Evolutionary conservation across 30 jellyfish, hydroid and myxozoan species (phyloP).

Genomic region (Aurelia sp.): DNA sequence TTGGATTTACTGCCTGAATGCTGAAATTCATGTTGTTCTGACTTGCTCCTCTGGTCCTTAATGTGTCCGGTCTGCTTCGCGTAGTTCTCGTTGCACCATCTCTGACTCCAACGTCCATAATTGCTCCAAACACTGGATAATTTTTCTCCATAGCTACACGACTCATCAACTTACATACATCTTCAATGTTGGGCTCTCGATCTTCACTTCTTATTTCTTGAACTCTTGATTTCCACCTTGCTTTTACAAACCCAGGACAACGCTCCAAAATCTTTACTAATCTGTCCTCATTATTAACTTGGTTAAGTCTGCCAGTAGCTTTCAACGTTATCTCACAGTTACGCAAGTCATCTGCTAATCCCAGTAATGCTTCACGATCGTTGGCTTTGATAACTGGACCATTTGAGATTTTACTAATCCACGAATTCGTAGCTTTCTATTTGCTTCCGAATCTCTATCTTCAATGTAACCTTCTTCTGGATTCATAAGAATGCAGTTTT

Average conservation of each 20-base stretch:
- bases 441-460: slow-evolving; percentile 61
- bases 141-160: slow-evolving; percentile 6
- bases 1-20: neutral
- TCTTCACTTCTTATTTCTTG: slow-evolving; percentile 21
- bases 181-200: slow-evolving; percentile 35
- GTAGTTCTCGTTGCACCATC: too few relatives aligned
- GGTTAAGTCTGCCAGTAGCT: slow-evolving; percentile 37
- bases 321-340: slow-evolving; percentile 21
- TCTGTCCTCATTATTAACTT: slow-evolving; percentile 28
- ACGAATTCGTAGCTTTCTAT: neutral
- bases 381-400: slow-evolving; percentile 14
- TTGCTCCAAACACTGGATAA: slow-evolving; percentile 11
- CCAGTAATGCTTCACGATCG: slow-evolving; percentile 19
- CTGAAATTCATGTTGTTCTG: slow-evolving; percentile 12
- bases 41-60: too few relatives aligned
- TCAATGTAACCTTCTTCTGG: slow-evolving; percentile 39
- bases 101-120: too few relatives aligned
- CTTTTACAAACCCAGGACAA: slow-evolving; percentile 26
- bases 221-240: slow-evolving; percentile 34
- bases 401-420: slow-evolving; percentile 10
- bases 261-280: slow-evolving; percentile 21
- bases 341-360: slow-evolving; percentile 26
- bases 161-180: slow-evolving; percentile 2
- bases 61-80: too few relatives aligned
- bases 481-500: slow-evolving; percentile 32